Evolutionary conservation across 1,140 invertebrate species (phyloP).

Genomic region (Medauroidea extradentata): DNA sequence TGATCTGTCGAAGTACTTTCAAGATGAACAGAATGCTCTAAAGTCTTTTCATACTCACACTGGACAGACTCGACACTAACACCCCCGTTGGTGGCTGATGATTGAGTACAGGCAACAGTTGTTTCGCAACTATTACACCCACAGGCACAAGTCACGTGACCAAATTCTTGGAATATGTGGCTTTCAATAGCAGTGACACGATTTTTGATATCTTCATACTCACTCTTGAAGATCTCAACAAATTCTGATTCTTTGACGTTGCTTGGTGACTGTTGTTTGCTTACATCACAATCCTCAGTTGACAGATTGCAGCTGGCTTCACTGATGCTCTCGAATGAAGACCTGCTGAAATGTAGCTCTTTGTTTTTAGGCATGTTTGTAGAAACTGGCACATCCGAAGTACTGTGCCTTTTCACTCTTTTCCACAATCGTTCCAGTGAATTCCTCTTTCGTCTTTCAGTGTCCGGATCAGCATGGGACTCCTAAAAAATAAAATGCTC

Average conservation of each 20-base stretch:
- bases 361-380: too few species aligned
- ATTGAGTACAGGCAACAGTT: not conserved
- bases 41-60: slow-evolving; percentile 64
- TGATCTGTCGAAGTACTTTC: slow-evolving; percentile 58
- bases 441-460: too few species aligned
- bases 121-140: slow-evolving; percentile 21
- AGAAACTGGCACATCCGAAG: too few species aligned
- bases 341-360: too few species aligned
- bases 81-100: not conserved
- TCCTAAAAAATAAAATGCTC: too few species aligned
- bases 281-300: too few species aligned
- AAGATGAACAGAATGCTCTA: slow-evolving; percentile 58
- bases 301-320: too few species aligned
- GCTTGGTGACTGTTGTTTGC: too few species aligned
- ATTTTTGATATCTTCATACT: slow-evolving; percentile 70
- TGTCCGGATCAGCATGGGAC: too few species aligned
- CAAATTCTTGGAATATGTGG: slow-evolving; percentile 62
- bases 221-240: slow-evolving; percentile 61
- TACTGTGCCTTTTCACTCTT: too few species aligned
- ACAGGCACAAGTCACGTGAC: slow-evolving; percentile 36
- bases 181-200: slow-evolving; percentile 65
- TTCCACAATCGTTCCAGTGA: too few species aligned
- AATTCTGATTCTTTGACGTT: slow-evolving; percentile 44
- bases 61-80: slow-evolving; percentile 49
- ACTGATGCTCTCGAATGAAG: too few species aligned